These are phyloP conservation scores for Panzeria rudis DNA, from an alignment of 2,888 invertebrate species.

Conservation along the genomic window DNA sequence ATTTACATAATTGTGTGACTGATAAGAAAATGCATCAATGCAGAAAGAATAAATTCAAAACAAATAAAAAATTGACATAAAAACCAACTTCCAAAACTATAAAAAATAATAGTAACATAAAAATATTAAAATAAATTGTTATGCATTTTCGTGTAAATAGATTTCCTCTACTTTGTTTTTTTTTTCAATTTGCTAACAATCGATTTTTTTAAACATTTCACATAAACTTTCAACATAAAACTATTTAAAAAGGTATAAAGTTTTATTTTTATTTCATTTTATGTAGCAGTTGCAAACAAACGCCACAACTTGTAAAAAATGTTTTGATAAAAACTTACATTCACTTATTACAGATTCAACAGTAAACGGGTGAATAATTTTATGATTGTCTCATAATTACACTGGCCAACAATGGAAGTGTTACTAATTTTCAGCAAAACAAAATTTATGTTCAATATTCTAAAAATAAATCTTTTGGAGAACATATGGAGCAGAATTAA, in stretches of 20 bases:
- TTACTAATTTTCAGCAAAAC: background rate
- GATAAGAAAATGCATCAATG: slow-evolving; percentile 30
- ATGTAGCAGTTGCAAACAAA: slow-evolving; percentile 23
- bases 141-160: slow-evolving; percentile 3
- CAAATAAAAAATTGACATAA: slow-evolving; percentile 7
- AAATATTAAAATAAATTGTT: slow-evolving; percentile 9
- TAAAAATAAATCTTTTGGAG: too few relatives aligned
- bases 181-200: slow-evolving; percentile 12
- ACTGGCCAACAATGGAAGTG: background rate
- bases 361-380: slow-evolving; percentile 19
- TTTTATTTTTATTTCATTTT: slow-evolving; percentile 16
- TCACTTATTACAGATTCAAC: slow-evolving; percentile 13
- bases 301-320: slow-evolving; percentile 6
- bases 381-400: background rate
- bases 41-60: background rate
- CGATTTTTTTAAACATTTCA: slow-evolving; percentile 26
- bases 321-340: slow-evolving; percentile 27
- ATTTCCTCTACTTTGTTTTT: background rate
- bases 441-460: too few relatives aligned
- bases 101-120: slow-evolving; percentile 12
- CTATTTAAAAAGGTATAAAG: slow-evolving; percentile 2
- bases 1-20: slow-evolving; percentile 12
- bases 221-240: slow-evolving; percentile 26
- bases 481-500: too few relatives aligned
- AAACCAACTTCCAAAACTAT: slow-evolving; percentile 25